These are phyloP conservation scores for Neomorphus geoffroyi DNA, from an alignment of 2,797 vertebrate genomes.

Conservation along the genomic window DNA sequence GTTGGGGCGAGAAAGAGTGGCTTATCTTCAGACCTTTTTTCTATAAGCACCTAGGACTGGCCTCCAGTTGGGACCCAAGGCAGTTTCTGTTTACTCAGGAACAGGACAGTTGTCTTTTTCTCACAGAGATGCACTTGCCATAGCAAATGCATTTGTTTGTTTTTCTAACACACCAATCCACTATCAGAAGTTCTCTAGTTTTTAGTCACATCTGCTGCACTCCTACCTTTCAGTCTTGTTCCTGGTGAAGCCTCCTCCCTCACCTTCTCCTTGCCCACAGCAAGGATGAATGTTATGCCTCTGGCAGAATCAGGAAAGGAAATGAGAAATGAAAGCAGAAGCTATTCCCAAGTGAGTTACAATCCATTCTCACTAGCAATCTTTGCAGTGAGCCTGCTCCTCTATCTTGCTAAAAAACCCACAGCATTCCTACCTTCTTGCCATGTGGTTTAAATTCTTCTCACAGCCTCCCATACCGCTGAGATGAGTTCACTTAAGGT, in stretches of 20 bases:
- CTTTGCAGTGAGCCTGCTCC: neutral
- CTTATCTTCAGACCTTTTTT: neutral
- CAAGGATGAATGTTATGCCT: neutral
- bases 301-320: neutral
- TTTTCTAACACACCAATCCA: neutral
- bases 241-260: neutral
- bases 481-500: neutral
- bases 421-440: neutral
- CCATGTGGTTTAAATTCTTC: neutral
- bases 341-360: neutral
- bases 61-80: fast-evolving
- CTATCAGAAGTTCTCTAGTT: neutral
- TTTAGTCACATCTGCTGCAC: neutral
- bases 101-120: neutral
- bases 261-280: fast-evolving
- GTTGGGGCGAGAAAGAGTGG: neutral
- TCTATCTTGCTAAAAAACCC: neutral
- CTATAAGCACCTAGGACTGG: neutral
- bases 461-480: neutral
- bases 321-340: neutral
- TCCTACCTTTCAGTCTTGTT: neutral
- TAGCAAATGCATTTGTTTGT: neutral
- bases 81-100: neutral
- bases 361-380: neutral
- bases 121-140: neutral